Conservation (phyloP, 2,888 invertebrate genomes). For the Calameuta pallipes region DNA sequence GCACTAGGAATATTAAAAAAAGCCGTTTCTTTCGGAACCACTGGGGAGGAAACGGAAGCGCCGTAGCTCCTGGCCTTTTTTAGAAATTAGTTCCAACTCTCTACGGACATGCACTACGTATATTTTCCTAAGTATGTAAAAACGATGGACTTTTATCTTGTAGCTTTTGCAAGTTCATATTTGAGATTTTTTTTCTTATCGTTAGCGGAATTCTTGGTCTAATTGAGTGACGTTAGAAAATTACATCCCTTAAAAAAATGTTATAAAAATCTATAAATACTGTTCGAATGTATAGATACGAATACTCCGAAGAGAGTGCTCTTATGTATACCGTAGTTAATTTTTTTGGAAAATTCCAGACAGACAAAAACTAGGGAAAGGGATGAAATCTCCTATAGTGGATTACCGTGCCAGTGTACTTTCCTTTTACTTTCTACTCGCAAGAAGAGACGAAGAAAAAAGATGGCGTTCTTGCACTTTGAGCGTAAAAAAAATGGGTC, state of each 20-base stretch:
- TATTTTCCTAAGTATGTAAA: background rate
- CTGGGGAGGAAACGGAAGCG: constrained; percentile 57
- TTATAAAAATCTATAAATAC: too few species aligned
- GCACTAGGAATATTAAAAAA: constrained; percentile 63
- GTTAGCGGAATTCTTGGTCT: background rate
- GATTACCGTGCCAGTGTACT: background rate
- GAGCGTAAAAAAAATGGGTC: background rate
- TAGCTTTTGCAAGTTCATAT: background rate
- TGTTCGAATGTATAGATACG: too few species aligned
- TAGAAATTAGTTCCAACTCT: constrained; percentile 51
- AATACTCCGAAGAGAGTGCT: background rate
- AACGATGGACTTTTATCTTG: background rate
- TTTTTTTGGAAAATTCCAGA: background rate
- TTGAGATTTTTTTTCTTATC: background rate
- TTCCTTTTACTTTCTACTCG: background rate
- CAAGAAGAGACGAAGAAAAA: background rate
- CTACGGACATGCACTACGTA: background rate
- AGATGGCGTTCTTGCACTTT: background rate
- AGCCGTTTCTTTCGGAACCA: constrained; percentile 40
- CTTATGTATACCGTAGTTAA: background rate
- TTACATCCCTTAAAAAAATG: background rate
- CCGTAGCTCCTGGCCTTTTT: constrained; percentile 33
- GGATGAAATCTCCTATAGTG: background rate
- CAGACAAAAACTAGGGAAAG: background rate
- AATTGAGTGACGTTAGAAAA: background rate